These are phyloP conservation scores for Poeciliopsis prolifica DNA, from an alignment of 2,113 vertebrate species.

Conservation along the genomic window DNA sequence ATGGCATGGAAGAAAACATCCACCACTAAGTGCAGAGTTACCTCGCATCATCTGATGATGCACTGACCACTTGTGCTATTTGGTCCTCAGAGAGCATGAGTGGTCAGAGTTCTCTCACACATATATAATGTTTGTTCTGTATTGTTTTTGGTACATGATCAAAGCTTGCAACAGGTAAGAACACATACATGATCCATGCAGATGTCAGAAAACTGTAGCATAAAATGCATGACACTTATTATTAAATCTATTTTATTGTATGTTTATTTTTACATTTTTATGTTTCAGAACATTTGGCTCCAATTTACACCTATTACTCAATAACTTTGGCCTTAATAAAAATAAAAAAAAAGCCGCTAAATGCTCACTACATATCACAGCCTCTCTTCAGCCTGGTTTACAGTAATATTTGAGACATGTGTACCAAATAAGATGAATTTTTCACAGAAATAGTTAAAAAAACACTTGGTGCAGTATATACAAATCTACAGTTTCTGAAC, in stretches of 20 bases:
- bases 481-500: background rate
- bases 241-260: background rate
- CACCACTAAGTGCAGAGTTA: constrained; percentile 45
- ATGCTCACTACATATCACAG: constrained; percentile 6
- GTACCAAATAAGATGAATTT: constrained; percentile 7
- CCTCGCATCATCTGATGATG: constrained; percentile 45
- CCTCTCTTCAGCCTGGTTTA: background rate
- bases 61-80: constrained; percentile 27
- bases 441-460: constrained; percentile 10
- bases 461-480: background rate
- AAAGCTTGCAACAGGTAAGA: background rate
- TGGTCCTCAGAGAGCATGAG: constrained; percentile 36
- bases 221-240: background rate
- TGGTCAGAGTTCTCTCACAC: constrained; percentile 26
- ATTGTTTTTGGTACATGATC: background rate
- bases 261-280: constrained; percentile 4
- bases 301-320: constrained; percentile 45
- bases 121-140: background rate
- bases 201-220: no score
- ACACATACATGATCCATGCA: background rate
- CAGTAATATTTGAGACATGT: constrained; percentile 5
- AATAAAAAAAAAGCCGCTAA: constrained; percentile 3
- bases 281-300: constrained; percentile 21
- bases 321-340: background rate
- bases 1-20: constrained; percentile 51